Conservation (phyloP, 2,113 vertebrate species). For the Microcebus griseorufus region DNA sequence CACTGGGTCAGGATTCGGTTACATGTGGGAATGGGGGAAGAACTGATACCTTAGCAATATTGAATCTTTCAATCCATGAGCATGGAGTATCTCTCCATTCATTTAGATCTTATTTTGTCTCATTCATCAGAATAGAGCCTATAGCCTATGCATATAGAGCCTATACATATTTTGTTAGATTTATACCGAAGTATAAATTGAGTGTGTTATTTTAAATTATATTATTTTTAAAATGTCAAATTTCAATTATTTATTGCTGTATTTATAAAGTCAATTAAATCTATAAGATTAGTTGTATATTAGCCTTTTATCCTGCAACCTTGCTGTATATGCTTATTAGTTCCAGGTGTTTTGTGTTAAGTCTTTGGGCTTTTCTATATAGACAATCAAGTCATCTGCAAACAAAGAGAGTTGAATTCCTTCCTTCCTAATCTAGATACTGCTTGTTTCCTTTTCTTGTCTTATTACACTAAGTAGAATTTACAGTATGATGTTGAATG, state of each 20-base stretch:
- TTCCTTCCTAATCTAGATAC: background rate
- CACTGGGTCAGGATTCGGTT: background rate
- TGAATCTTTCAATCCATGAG: background rate
- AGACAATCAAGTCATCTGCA: background rate
- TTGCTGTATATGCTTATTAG: background rate
- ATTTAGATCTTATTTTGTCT: background rate
- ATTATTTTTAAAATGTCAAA: background rate
- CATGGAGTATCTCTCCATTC: background rate
- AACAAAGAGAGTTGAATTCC: background rate
- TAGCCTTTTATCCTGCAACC: background rate
- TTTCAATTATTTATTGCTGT: background rate
- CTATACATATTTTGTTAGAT: background rate
- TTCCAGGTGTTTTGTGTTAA: background rate
- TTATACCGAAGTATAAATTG: background rate
- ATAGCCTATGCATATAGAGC: background rate
- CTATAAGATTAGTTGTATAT: background rate
- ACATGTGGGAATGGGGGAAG: background rate
- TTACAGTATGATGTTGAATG: background rate
- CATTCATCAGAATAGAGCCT: background rate
- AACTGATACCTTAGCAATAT: background rate
- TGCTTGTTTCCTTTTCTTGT: background rate
- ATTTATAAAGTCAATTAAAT: background rate
- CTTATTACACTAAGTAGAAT: background rate
- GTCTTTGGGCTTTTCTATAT: background rate
- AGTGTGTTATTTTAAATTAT: background rate